phyloP scores from a whole-genome alignment of 2,888 invertebrate species.

The Malthinus flaveolus region DNA sequence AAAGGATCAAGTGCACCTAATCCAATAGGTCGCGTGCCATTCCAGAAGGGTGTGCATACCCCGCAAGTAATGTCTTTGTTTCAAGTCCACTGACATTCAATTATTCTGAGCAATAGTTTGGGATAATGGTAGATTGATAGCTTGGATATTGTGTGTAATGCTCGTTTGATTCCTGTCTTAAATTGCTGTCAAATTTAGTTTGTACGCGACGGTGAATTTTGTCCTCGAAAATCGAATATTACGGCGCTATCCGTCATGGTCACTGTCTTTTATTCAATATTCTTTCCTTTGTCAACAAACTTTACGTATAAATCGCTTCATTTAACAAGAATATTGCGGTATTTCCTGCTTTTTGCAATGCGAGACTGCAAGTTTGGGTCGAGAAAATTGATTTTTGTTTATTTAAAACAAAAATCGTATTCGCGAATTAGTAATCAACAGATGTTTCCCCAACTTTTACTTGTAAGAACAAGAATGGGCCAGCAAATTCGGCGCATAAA shows the following conservation, averaged over 20 bases:
- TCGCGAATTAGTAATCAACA: conserved; percentile 1
- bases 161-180: conserved; percentile 14
- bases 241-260: conserved; percentile 15
- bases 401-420: not conserved
- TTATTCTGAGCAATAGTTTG: conserved; percentile 55
- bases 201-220: conserved; percentile 7
- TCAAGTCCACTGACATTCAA: conserved; percentile 56
- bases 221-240: conserved; percentile 6
- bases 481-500: conserved; percentile 4
- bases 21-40: conserved; percentile 50
- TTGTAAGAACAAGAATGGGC: conserved; percentile 14
- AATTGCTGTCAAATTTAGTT: conserved; percentile 22
- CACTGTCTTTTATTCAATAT: conserved; percentile 8
- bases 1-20: conserved; percentile 36
- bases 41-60: conserved; percentile 46
- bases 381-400: not conserved
- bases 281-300: conserved; percentile 9
- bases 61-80: conserved; percentile 56
- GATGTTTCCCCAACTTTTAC: conserved; percentile 15
- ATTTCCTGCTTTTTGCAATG: conserved; percentile 17
- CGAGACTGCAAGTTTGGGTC: not conserved
- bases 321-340: conserved; percentile 20
- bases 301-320: conserved; percentile 11
- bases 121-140: conserved; percentile 53
- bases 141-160: conserved; percentile 22